phyloP scores from a whole-genome alignment of 2,797 vertebrate species.

The Megalops cyprinoides region DNA sequence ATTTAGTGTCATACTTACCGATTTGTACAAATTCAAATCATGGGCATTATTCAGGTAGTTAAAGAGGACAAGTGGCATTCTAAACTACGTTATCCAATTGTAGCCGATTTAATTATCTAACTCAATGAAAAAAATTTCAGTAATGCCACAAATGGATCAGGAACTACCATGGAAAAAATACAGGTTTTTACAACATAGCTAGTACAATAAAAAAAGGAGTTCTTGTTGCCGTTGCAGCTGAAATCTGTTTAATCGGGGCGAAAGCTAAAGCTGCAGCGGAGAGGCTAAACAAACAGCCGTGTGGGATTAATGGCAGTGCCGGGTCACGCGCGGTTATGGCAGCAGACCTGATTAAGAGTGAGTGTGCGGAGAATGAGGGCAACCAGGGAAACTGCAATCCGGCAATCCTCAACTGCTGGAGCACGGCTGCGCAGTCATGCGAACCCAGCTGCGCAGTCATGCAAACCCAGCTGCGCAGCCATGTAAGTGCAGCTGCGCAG shows the following conservation, averaged over 20 bases:
- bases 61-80: not conserved
- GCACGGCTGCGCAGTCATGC: not conserved
- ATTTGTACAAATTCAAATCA: not conserved
- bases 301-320: not conserved
- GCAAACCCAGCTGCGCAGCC: not conserved
- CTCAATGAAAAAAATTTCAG: too few relatives aligned
- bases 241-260: not conserved
- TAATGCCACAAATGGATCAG: not conserved
- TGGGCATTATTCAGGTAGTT: not conserved
- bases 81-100: not conserved
- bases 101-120: too few relatives aligned
- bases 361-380: not conserved
- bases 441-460: not conserved
- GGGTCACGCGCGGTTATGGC: not conserved
- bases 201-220: not conserved
- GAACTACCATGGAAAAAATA: not conserved
- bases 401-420: not conserved
- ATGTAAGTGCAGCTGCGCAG: too few relatives aligned
- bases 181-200: not conserved
- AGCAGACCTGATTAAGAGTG: slow-evolving; percentile 2
- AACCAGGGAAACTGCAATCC: not conserved
- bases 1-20: not conserved
- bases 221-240: not conserved
- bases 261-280: not conserved
- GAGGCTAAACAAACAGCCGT: slow-evolving; percentile 15